A percentile compares a stretch with the other conserved stretches of the same genome.
These are phyloP conservation scores for Amphilophus citrinellus DNA, from an alignment of 2,113 vertebrate species.

Conservation along the genomic window DNA sequence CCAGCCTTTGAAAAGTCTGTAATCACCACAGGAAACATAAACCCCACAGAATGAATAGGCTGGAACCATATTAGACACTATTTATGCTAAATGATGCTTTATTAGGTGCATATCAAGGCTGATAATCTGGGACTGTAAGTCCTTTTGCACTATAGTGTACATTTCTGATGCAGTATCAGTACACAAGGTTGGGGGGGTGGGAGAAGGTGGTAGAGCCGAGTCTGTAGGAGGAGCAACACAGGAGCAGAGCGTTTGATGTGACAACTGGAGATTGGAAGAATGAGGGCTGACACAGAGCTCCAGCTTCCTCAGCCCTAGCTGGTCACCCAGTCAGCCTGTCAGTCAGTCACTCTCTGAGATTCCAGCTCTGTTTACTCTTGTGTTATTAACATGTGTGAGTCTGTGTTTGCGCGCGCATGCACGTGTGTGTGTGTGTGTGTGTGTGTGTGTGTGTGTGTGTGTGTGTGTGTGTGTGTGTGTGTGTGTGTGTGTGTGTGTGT, in stretches of 20 bases:
- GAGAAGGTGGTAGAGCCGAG: conserved; percentile 19
- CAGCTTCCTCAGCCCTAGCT: conserved; percentile 59
- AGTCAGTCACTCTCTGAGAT: conserved; percentile 69
- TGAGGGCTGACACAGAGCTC: conserved; percentile 78
- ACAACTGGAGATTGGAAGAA: conserved; percentile 84
- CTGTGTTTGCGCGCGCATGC: neutral
- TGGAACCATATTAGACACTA: neutral
- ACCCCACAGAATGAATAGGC: neutral
- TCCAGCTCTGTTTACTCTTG: conserved; percentile 68
- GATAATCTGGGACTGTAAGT: neutral
- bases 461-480: conserved; percentile 32
- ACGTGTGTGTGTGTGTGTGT: conserved; percentile 16
- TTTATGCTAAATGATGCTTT: neutral
- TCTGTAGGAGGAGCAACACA: conserved; percentile 49
- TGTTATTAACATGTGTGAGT: conserved; percentile 67
- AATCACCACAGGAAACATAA: neutral
- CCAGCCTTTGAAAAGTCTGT: neutral
- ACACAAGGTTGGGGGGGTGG: neutral
- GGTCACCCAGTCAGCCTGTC: conserved; percentile 73
- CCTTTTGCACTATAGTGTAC: conserved; percentile 14
- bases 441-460: conserved; percentile 35
- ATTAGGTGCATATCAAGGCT: neutral
- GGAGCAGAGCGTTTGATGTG: conserved; percentile 79
- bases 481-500: conserved; percentile 23
- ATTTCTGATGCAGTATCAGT: conserved; percentile 44